Evolutionary conservation across 2,113 vertebrate genomes (phyloP).

Genomic region (Pseudorasbora parva): DNA sequence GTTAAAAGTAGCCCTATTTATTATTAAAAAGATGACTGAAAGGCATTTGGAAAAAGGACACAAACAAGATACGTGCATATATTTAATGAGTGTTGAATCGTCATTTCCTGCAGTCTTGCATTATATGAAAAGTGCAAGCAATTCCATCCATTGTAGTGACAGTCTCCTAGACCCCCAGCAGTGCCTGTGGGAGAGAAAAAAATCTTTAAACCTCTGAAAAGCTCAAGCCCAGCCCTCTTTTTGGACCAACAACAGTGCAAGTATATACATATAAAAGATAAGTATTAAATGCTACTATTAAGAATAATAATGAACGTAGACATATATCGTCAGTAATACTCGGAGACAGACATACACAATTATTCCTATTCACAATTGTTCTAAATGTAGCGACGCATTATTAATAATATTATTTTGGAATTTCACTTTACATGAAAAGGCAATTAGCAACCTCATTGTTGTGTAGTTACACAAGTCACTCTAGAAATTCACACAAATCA

Average conservation of each 20-base stretch:
- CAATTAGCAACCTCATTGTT: not conserved
- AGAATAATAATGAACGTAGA: not conserved
- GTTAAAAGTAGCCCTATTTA: no score
- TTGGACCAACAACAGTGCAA: not conserved
- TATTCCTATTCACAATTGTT: not conserved
- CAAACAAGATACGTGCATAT: not conserved
- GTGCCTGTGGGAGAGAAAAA: constrained; percentile 32
- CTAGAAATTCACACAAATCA: not conserved
- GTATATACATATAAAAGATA: not conserved
- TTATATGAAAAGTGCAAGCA: not conserved
- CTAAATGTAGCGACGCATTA: not conserved
- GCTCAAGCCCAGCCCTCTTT: not conserved
- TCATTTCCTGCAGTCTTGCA: constrained; percentile 9
- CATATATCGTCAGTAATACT: not conserved
- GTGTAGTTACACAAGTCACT: not conserved
- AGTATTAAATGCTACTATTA: not conserved
- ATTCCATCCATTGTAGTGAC: constrained; percentile 40
- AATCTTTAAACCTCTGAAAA: not conserved
- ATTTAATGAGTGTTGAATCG: not conserved
- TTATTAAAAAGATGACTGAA: not conserved
- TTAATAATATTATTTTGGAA: not conserved
- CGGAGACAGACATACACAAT: not conserved
- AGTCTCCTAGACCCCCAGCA: constrained; percentile 21
- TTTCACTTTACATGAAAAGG: not conserved
- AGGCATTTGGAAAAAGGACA: not conserved